Evolutionary conservation across 2,113 vertebrate species (phyloP).

Genomic region (Natator depressus): DNA sequence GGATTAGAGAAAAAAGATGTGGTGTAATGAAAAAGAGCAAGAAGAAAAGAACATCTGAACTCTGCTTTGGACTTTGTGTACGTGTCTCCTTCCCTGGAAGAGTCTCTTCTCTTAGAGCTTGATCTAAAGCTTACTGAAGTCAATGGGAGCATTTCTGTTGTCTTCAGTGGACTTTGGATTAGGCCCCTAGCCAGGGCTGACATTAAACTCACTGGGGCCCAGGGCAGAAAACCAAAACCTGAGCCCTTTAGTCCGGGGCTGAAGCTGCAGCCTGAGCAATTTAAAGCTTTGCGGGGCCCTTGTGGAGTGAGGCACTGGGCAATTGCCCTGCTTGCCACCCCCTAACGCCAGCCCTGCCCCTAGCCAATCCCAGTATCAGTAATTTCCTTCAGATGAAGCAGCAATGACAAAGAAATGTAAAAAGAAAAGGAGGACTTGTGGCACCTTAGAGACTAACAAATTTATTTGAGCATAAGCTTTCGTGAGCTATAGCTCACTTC

Average conservation of each 20-base stretch:
- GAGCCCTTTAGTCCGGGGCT: too few relatives aligned
- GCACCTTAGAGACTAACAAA: too few relatives aligned
- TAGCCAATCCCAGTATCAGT: neutral
- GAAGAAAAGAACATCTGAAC: neutral
- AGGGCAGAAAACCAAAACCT: too few relatives aligned
- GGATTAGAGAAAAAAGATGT: neutral
- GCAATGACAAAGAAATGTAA: neutral
- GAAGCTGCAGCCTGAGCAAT: too few relatives aligned
- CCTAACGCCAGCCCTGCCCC: neutral
- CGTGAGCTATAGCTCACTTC: too few relatives aligned
- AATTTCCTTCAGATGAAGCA: neutral
- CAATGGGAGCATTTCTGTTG: neutral
- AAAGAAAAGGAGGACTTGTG: too few relatives aligned
- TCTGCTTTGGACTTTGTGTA: neutral
- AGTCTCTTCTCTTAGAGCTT: neutral
- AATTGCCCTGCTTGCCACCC: too few relatives aligned
- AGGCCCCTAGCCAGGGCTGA: neutral
- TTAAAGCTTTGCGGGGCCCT: neutral
- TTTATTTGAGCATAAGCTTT: too few relatives aligned
- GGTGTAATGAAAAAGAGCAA: neutral
- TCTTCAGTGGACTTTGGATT: neutral
- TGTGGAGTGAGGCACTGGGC: too few relatives aligned
- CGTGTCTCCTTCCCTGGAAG: neutral
- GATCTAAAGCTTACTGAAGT: neutral
- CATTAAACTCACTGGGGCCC: neutral